Evolutionary conservation across 2,797 vertebrate genomes (phyloP).

Genomic region (Threskiornis aethiopicus): DNA sequence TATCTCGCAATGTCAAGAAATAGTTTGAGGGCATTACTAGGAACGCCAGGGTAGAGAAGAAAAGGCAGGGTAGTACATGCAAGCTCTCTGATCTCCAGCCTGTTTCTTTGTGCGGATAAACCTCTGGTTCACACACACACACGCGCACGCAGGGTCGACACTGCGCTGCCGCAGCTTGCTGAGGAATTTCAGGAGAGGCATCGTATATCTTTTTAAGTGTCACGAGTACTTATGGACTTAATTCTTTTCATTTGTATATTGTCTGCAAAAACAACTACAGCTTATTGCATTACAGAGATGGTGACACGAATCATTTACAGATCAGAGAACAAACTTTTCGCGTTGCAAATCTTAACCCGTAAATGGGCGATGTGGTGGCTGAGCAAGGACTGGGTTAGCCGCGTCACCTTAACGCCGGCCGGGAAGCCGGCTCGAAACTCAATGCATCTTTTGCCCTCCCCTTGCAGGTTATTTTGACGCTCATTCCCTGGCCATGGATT

Average conservation of each 20-base stretch:
- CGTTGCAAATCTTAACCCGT: neutral
- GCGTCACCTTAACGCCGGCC: fast-evolving
- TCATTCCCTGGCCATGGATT: slow-evolving; percentile 93
- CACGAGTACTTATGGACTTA: slow-evolving; percentile 8
- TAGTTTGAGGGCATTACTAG: neutral
- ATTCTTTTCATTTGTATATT: neutral
- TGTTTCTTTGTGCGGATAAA: neutral
- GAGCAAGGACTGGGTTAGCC: neutral
- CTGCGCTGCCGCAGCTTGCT: slow-evolving; percentile 35
- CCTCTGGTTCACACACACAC: neutral
- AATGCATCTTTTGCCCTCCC: neutral
- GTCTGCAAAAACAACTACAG: slow-evolving; percentile 4
- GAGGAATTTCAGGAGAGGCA: slow-evolving; percentile 47
- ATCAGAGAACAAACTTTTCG: neutral
- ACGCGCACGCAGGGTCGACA: neutral
- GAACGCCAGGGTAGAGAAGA: neutral
- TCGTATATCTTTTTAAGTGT: slow-evolving; percentile 11
- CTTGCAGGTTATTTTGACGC: slow-evolving; percentile 86
- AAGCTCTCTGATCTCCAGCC: slow-evolving; percentile 36
- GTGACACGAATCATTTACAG: neutral
- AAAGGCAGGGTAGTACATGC: slow-evolving; percentile 23
- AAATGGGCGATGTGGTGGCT: neutral
- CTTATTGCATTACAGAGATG: neutral
- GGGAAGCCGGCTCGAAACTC: neutral
- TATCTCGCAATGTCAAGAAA: neutral